These are phyloP conservation scores for Drosophila tropicalis DNA, from an alignment of 1,140 invertebrate species.

Conservation along the genomic window DNA sequence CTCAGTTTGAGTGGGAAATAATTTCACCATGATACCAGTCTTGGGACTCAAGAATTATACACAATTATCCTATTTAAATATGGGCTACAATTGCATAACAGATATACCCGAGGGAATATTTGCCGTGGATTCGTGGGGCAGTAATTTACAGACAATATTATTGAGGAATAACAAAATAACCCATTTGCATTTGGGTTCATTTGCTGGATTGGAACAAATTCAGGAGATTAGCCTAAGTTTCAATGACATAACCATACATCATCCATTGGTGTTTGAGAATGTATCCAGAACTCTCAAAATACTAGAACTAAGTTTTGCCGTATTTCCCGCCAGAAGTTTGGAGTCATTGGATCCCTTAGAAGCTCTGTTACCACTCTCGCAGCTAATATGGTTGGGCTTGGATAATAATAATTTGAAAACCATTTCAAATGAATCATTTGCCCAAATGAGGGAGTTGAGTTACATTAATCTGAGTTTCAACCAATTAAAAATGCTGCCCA, in stretches of 20 bases:
- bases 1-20: conserved; percentile 93
- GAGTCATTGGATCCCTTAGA: conserved; percentile 87
- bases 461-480: conserved; percentile 95
- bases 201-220: conserved; percentile 88
- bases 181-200: conserved; percentile 89
- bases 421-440: conserved; percentile 87
- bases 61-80: conserved; percentile 91
- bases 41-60: conserved; percentile 87
- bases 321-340: conserved; percentile 87
- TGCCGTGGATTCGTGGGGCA: conserved; percentile 88
- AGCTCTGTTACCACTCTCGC: conserved; percentile 87
- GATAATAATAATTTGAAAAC: conserved; percentile 94
- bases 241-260: conserved; percentile 91
- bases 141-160: conserved; percentile 91
- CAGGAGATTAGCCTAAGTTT: conserved; percentile 95
- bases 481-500: conserved; percentile 86
- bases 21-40: conserved; percentile 88
- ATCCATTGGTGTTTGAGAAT: conserved; percentile 90
- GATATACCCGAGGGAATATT: conserved; percentile 90
- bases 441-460: conserved; percentile 87
- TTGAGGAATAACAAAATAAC: conserved; percentile 93
- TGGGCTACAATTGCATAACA: conserved; percentile 93
- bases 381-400: conserved; percentile 92
- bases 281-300: conserved; percentile 90
- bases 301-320: conserved; percentile 92